phyloP scores from a whole-genome alignment of 2,888 invertebrate genomes.

The Podotricha telesiphe region DNA sequence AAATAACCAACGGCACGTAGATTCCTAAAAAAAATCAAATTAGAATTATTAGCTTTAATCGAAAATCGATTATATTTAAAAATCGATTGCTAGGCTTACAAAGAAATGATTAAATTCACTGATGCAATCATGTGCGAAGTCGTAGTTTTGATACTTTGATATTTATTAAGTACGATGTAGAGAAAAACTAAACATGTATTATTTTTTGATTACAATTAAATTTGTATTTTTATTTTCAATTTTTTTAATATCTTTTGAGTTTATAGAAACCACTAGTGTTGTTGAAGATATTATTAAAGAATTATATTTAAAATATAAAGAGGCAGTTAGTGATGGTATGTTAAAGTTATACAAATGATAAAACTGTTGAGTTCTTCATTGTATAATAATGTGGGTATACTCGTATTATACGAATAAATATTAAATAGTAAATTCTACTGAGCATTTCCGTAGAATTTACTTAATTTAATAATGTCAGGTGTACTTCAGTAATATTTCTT shows the following conservation, averaged over 20 bases:
- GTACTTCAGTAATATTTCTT: too few relatives aligned
- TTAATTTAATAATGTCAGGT: too few relatives aligned
- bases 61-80: too few relatives aligned
- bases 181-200: conserved; percentile 31
- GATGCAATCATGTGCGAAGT: conserved; percentile 54
- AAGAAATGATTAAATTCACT: conserved; percentile 40
- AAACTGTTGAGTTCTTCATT: not conserved
- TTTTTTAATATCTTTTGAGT: not conserved
- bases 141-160: conserved; percentile 36
- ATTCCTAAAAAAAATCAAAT: not conserved
- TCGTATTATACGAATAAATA: too few relatives aligned
- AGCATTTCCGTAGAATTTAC: too few relatives aligned
- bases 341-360: not conserved
- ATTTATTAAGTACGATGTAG: conserved; percentile 23
- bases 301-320: conserved; percentile 52
- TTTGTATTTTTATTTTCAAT: conserved; percentile 19
- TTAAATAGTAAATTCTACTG: too few relatives aligned
- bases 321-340: conserved; percentile 53
- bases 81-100: too few relatives aligned
- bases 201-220: not conserved
- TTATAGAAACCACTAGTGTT: not conserved
- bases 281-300: conserved; percentile 39
- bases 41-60: not conserved
- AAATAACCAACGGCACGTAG: too few relatives aligned
- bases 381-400: too few relatives aligned